phyloP scores from a whole-genome alignment of 1,140 invertebrate species.

The Proctacanthus coquilletti region DNA sequence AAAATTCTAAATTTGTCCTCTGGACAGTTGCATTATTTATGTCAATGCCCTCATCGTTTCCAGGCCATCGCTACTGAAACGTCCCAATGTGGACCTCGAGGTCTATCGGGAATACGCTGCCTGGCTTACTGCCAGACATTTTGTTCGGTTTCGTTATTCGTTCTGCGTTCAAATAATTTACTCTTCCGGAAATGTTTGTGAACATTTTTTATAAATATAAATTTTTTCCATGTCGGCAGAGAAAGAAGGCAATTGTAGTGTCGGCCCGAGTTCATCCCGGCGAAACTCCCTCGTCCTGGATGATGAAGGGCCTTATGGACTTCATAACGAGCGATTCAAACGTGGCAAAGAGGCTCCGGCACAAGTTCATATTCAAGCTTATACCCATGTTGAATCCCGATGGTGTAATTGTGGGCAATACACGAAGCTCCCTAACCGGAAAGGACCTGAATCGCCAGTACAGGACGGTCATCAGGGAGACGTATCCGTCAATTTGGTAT shows the following conservation, averaged over 20 bases:
- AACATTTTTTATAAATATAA: no score
- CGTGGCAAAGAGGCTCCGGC: conserved; percentile 59
- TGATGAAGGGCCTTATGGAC: conserved; percentile 91
- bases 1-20: no score
- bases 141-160: no score
- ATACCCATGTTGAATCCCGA: conserved; percentile 94
- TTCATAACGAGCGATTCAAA: conserved; percentile 70
- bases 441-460: conserved; percentile 81
- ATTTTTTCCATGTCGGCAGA: no score
- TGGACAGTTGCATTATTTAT: no score
- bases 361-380: conserved; percentile 90
- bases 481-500: conserved; percentile 87
- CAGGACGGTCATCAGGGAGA: conserved; percentile 71
- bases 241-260: conserved; percentile 70
- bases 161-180: no score
- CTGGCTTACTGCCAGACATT: no score
- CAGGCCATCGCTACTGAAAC: no score
- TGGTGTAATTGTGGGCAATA: conserved; percentile 82
- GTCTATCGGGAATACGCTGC: no score
- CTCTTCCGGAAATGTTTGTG: no score
- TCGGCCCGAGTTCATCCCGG: conserved; percentile 90
- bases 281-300: conserved; percentile 88
- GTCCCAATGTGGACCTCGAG: no score
- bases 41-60: no score
- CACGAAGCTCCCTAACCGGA: conserved; percentile 74